Conservation (phyloP, 2,113 vertebrate genomes). For the Malurus cyaneus region DNA sequence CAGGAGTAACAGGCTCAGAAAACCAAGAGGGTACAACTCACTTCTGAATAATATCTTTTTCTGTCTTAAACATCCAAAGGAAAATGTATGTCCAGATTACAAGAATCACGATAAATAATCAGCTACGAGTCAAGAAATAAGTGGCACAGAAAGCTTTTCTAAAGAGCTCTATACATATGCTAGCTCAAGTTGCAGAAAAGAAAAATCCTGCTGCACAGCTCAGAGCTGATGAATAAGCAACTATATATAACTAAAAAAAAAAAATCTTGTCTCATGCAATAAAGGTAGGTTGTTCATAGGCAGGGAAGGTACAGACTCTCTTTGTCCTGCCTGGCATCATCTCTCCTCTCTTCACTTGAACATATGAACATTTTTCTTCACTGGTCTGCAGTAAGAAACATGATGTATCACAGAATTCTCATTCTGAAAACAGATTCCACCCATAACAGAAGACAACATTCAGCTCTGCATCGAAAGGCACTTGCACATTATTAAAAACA, state of each 20-base stretch:
- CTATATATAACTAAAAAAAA: neutral
- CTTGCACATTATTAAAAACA: slow-evolving; percentile 3
- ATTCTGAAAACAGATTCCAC: neutral
- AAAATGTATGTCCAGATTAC: neutral
- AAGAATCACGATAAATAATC: neutral
- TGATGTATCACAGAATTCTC: neutral
- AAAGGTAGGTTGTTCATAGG: neutral
- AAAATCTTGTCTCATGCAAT: neutral
- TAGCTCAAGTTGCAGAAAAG: neutral
- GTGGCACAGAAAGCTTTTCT: neutral
- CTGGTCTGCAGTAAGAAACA: neutral
- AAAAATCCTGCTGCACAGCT: neutral
- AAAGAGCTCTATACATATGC: neutral
- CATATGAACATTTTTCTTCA: neutral
- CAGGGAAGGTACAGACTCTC: neutral
- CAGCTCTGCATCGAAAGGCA: slow-evolving; percentile 15
- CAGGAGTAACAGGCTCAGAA: neutral
- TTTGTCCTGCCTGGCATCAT: neutral
- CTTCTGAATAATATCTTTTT: neutral
- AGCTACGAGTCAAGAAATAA: neutral
- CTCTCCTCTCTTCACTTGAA: neutral
- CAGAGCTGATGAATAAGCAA: neutral
- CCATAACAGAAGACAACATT: slow-evolving; percentile 28
- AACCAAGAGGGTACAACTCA: neutral
- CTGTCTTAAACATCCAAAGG: neutral